phyloP scores from a whole-genome alignment of 2,113 vertebrate species.

The Macroglossus sobrinus region DNA sequence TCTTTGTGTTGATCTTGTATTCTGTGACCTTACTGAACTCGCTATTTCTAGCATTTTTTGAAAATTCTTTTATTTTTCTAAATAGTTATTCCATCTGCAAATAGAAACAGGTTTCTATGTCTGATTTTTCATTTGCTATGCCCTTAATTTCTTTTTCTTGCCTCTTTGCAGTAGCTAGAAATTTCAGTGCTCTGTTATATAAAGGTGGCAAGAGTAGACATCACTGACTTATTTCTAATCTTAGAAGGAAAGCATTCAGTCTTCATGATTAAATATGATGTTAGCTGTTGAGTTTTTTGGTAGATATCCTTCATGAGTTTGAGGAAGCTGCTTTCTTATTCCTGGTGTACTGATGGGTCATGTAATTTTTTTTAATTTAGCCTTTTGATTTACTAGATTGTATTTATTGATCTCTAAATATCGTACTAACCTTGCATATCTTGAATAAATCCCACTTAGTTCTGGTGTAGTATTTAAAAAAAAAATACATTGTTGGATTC shows the following conservation, averaged over 20 bases:
- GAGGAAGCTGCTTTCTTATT: neutral
- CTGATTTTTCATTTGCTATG: neutral
- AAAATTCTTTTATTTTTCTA: constrained; percentile 12
- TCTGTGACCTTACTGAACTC: neutral
- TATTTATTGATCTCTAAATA: constrained; percentile 12
- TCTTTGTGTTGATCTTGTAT: constrained; percentile 22
- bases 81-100: neutral
- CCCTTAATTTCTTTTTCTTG: neutral
- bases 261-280: neutral
- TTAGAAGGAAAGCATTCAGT: neutral
- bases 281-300: neutral
- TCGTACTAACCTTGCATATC: neutral
- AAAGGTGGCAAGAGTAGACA: neutral
- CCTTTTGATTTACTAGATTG: neutral
- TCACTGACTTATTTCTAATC: neutral
- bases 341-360: neutral
- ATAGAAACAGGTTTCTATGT: neutral
- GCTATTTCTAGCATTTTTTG: neutral
- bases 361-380: neutral
- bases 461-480: neutral
- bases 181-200: neutral
- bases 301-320: neutral
- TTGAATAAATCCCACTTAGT: neutral
- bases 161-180: neutral
- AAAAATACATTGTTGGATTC: neutral